Evolutionary conservation across 2,888 invertebrate genomes (phyloP).

Genomic region (Mycalesis mineus): DNA sequence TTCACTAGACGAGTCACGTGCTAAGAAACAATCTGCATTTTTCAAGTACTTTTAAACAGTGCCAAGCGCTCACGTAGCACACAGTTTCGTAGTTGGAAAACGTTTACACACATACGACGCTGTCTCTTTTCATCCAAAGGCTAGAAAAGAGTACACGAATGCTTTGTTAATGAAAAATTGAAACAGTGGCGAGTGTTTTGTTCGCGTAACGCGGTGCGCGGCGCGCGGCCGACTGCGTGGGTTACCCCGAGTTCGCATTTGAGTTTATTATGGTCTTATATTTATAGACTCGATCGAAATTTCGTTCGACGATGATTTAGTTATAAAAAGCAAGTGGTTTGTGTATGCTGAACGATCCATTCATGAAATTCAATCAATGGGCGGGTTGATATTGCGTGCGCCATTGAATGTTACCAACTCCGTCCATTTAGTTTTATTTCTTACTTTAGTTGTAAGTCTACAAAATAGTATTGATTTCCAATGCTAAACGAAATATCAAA

Average conservation of each 20-base stretch:
- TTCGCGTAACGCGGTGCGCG: conserved; percentile 44
- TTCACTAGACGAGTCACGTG: conserved; percentile 14
- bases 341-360: conserved; percentile 27
- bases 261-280: conserved; percentile 52
- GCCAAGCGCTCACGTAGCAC: conserved; percentile 16
- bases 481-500: too few relatives aligned
- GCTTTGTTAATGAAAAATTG: conserved; percentile 18
- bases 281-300: conserved; percentile 54
- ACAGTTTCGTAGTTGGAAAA: conserved; percentile 18
- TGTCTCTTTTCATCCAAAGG: conserved; percentile 22
- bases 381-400: conserved; percentile 1
- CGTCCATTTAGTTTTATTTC: background rate
- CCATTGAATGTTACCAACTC: background rate
- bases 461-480: too few relatives aligned
- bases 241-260: conserved; percentile 32
- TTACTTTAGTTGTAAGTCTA: background rate
- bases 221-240: conserved; percentile 54
- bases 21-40: conserved; percentile 1
- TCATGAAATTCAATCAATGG: conserved; percentile 24
- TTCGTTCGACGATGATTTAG: conserved; percentile 31
- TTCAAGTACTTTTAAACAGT: conserved; percentile 15
- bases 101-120: conserved; percentile 8
- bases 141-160: conserved; percentile 24
- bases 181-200: conserved; percentile 10
- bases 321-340: conserved; percentile 27